Conservation (phyloP, 2,888 invertebrate genomes). For the Pollenia griseotomentosa region DNA sequence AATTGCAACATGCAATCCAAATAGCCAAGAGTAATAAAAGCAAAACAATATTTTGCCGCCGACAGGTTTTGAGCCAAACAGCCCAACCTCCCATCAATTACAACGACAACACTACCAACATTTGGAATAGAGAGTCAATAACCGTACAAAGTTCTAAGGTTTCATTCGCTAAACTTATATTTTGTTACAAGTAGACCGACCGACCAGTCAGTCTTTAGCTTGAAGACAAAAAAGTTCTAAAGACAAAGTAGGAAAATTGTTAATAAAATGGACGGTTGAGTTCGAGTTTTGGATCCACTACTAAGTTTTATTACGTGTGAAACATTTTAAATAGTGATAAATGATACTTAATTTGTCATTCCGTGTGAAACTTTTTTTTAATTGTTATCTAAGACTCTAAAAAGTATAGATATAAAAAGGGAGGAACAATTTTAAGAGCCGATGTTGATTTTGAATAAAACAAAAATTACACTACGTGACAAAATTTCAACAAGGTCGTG, state of each 20-base stretch:
- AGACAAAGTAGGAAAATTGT: background rate
- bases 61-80: constrained; percentile 53
- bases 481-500: too few species aligned
- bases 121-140: constrained; percentile 62
- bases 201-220: background rate
- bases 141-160: constrained; percentile 63
- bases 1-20: constrained; percentile 32
- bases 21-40: constrained; percentile 27
- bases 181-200: background rate
- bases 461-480: too few species aligned
- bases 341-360: too few species aligned
- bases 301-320: too few species aligned
- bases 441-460: too few species aligned
- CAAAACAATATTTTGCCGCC: constrained; percentile 14
- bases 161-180: constrained; percentile 43
- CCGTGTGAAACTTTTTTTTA: too few species aligned
- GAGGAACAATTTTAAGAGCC: too few species aligned
- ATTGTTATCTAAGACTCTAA: too few species aligned
- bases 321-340: too few species aligned
- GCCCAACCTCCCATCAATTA: constrained; percentile 41
- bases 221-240: background rate
- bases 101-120: background rate
- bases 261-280: background rate
- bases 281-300: background rate
- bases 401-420: too few species aligned